phyloP scores from a whole-genome alignment of 2,113 vertebrate species.

The Festucalex cinctus region DNA sequence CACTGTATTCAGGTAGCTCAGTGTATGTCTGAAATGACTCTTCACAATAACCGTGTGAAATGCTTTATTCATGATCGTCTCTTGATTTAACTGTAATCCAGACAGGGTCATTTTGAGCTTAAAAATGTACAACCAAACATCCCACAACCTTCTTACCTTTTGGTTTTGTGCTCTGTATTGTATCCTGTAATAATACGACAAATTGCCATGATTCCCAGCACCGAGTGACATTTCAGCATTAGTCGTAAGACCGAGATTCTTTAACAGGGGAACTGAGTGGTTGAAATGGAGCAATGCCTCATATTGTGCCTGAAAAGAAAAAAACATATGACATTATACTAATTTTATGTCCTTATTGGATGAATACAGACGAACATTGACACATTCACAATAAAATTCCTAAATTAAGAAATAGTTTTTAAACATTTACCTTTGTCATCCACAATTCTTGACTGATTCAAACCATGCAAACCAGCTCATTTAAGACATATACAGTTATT shows the following conservation, averaged over 20 bases:
- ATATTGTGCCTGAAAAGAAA: conserved; percentile 60
- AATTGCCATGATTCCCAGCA: conserved; percentile 37
- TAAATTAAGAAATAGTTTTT: too few relatives aligned
- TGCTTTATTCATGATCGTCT: conserved; percentile 56
- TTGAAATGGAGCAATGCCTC: conserved; percentile 60
- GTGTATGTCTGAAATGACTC: conserved; percentile 68
- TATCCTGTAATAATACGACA: conserved; percentile 48
- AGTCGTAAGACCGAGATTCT: conserved; percentile 66
- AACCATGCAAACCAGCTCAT: too few relatives aligned
- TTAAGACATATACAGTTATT: too few relatives aligned
- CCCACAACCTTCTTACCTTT: conserved; percentile 55
- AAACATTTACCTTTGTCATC: too few relatives aligned
- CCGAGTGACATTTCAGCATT: conserved; percentile 52
- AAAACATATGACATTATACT: neutral
- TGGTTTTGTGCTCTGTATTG: conserved; percentile 62
- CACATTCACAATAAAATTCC: too few relatives aligned
- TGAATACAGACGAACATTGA: neutral
- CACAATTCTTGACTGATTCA: too few relatives aligned
- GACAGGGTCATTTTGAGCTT: neutral
- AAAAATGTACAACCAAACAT: neutral
- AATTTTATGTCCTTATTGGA: neutral
- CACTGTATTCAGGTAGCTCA: conserved; percentile 60
- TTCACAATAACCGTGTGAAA: conserved; percentile 48
- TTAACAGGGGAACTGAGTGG: conserved; percentile 66
- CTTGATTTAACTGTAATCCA: conserved; percentile 68